Evolutionary conservation across 2,888 invertebrate genomes (phyloP).

Genomic region (Papilio elwesi): DNA sequence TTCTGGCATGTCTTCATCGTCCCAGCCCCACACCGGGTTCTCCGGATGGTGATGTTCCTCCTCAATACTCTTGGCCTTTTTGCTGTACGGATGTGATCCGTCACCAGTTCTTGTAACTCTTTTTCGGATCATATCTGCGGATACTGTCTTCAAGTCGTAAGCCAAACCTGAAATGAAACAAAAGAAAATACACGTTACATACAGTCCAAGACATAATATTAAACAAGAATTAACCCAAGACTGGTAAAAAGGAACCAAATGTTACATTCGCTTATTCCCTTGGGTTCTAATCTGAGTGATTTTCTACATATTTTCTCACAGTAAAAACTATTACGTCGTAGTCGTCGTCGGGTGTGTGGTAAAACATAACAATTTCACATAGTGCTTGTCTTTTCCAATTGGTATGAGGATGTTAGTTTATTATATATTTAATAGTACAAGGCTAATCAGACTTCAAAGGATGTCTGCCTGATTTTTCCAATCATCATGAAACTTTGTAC

Average conservation of each 20-base stretch:
- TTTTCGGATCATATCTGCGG: slow-evolving; percentile 87
- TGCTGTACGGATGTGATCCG: slow-evolving; percentile 80
- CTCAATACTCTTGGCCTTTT: slow-evolving; percentile 52
- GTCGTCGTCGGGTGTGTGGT: too few species aligned
- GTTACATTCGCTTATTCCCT: neutral
- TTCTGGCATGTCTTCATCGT: slow-evolving; percentile 88
- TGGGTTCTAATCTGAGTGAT: neutral
- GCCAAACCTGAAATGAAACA: slow-evolving; percentile 86
- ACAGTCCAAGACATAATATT: neutral
- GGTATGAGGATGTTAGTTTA: too few species aligned
- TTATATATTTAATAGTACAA: too few species aligned
- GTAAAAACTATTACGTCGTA: too few species aligned
- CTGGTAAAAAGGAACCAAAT: too few species aligned
- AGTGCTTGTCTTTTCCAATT: too few species aligned
- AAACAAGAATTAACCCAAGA: too few species aligned
- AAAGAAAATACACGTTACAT: neutral
- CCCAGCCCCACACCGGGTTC: slow-evolving; percentile 91
- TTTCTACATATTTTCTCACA: neutral
- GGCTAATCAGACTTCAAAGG: too few species aligned
- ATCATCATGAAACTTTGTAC: too few species aligned
- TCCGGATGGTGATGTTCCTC: slow-evolving; percentile 80
- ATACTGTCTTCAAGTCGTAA: slow-evolving; percentile 93
- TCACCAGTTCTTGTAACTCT: slow-evolving; percentile 90
- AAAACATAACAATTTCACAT: too few species aligned
- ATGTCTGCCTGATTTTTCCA: too few species aligned